These are phyloP conservation scores for Lamproptera curius DNA, from an alignment of 2,888 invertebrate species.

Conservation along the genomic window DNA sequence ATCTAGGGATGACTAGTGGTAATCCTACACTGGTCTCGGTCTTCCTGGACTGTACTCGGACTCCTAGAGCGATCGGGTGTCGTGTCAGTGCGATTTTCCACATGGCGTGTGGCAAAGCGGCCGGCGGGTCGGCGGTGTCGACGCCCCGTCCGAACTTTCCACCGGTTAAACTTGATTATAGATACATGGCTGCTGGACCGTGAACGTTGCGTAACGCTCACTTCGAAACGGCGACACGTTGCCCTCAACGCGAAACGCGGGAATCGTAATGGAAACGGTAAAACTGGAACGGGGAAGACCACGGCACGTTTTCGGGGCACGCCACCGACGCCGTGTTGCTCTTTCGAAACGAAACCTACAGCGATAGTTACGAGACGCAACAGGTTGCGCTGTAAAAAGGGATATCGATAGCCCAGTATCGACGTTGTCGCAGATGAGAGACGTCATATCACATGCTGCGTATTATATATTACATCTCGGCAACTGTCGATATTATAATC, in stretches of 20 bases:
- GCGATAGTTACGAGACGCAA: no score
- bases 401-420: no score
- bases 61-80: conserved; percentile 43
- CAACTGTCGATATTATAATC: no score
- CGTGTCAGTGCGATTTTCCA: conserved; percentile 57
- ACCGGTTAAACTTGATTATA: conserved; percentile 69
- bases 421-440: no score
- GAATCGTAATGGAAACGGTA: conserved; percentile 6
- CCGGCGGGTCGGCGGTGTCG: conserved; percentile 41
- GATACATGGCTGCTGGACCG: conserved; percentile 46
- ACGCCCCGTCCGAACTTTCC: conserved; percentile 70
- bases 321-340: no score
- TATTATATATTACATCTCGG: no score
- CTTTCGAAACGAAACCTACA: no score
- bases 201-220: conserved; percentile 51
- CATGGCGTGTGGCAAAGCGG: conserved; percentile 55
- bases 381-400: no score
- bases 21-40: conserved; percentile 26
- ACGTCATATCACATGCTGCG: no score
- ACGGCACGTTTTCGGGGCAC: no score
- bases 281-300: neutral
- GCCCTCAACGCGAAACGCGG: conserved; percentile 16
- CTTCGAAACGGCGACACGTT: conserved; percentile 9
- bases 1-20: conserved; percentile 6
- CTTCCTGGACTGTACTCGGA: conserved; percentile 47